These are phyloP conservation scores for Auanema freiburgensis DNA, from an alignment of 2,888 invertebrate species.

Conservation along the genomic window DNA sequence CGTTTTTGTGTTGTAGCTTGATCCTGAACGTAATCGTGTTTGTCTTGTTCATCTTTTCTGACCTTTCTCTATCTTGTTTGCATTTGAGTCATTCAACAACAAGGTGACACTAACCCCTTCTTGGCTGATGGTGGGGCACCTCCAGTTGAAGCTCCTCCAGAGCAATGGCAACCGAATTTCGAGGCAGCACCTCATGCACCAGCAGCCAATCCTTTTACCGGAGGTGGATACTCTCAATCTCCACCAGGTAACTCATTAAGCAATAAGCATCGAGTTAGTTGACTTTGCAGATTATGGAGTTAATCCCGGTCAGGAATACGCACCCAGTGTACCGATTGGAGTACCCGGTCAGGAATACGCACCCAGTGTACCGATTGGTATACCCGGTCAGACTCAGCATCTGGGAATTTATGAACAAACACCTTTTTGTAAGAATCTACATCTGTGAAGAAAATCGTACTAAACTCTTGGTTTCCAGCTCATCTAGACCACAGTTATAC, in stretches of 20 bases:
- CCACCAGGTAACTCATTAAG: conserved; percentile 9
- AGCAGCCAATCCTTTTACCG: conserved; percentile 23
- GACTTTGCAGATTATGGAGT: conserved; percentile 8
- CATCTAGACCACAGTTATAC: conserved; percentile 47
- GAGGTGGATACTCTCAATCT: conserved; percentile 18
- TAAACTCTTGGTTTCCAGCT: conserved; percentile 22
- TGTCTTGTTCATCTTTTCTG: conserved; percentile 1
- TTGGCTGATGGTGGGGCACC: conserved; percentile 21
- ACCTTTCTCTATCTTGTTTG: conserved; percentile 12
- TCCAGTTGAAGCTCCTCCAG: conserved; percentile 24
- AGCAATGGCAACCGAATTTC: conserved; percentile 22
- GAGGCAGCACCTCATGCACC: neutral
- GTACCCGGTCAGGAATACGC: neutral
- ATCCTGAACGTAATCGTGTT: too few relatives aligned
- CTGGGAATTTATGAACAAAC: conserved; percentile 52
- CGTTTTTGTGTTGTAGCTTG: too few relatives aligned
- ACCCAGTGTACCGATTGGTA: neutral
- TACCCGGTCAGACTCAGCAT: conserved; percentile 9
- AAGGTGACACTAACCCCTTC: conserved; percentile 35
- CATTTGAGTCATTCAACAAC: conserved; percentile 20
- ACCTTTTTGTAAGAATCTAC: conserved; percentile 52
- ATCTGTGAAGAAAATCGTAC: too few relatives aligned
- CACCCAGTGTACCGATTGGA: neutral
- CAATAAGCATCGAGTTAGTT: neutral
- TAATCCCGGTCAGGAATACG: conserved; percentile 5